Conservation (phyloP, 2,888 invertebrate genomes). For the Acronicta alni region DNA sequence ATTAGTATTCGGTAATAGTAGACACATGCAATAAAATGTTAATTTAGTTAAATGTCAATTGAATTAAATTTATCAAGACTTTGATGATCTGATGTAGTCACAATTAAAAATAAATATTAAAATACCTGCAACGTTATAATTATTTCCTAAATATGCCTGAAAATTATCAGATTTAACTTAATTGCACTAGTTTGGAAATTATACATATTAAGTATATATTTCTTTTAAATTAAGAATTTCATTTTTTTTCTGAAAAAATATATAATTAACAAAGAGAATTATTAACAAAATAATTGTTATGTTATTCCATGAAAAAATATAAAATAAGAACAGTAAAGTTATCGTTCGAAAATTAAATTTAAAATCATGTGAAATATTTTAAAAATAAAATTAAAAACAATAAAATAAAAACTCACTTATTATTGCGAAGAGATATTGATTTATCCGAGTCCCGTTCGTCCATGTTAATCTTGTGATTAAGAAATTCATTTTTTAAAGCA, state of each 20-base stretch:
- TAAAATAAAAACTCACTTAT: constrained; percentile 74
- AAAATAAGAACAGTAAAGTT: constrained; percentile 5
- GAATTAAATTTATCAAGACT: constrained; percentile 11
- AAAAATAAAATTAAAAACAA: constrained; percentile 3
- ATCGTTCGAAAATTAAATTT: constrained; percentile 3
- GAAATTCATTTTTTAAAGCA: constrained; percentile 75
- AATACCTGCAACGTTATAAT: background rate
- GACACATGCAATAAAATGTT: constrained; percentile 21
- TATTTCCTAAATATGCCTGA: no score
- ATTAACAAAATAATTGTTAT: background rate
- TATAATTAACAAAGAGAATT: background rate
- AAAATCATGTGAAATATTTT: background rate
- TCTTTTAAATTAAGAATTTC: no score
- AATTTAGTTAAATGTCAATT: constrained; percentile 35
- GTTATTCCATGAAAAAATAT: background rate
- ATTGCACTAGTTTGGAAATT: no score
- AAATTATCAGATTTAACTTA: no score
- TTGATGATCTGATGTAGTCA: no score
- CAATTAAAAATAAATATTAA: no score
- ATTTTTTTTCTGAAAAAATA: background rate
- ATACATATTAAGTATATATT: no score
- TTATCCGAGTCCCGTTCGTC: constrained; percentile 81
- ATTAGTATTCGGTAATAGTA: constrained; percentile 35
- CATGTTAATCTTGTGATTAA: constrained; percentile 78
- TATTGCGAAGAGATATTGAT: constrained; percentile 83